A percentile compares a stretch with the other conserved stretches of the same genome.
Evolutionary conservation across 1,140 invertebrate species (phyloP).

Genomic region (Hypothenemus hampei): DNA sequence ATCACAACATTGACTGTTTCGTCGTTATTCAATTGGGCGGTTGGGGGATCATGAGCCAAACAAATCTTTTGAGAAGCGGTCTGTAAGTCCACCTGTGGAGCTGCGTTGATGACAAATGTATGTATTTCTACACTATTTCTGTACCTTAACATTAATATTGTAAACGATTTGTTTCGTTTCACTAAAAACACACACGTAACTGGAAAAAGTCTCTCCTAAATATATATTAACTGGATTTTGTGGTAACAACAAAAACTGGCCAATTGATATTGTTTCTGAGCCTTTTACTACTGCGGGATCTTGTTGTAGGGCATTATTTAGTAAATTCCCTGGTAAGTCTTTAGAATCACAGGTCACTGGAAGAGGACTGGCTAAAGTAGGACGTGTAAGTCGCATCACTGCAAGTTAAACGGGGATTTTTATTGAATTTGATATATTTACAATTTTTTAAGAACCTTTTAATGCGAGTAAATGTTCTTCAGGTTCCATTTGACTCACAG

Average conservation of each 20-base stretch:
- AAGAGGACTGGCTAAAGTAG: conserved; percentile 72
- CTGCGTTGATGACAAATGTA: conserved; percentile 18
- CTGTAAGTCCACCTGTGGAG: conserved; percentile 78
- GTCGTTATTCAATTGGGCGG: conserved; percentile 68
- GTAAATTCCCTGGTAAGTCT: conserved; percentile 75
- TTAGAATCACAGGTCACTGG: conserved; percentile 76
- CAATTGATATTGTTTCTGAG: conserved; percentile 76
- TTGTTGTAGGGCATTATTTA: conserved; percentile 69
- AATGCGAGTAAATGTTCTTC: conserved; percentile 42
- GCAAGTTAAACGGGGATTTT: conserved; percentile 19
- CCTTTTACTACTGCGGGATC: conserved; percentile 73
- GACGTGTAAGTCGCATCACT: conserved; percentile 93
- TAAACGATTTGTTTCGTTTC: conserved; percentile 78
- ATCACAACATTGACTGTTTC: conserved; percentile 91
- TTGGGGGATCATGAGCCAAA: conserved; percentile 60
- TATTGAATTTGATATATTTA: conserved; percentile 11
- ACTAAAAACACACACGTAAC: conserved; percentile 96
- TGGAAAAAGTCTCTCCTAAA: conserved; percentile 93
- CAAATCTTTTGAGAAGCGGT: conserved; percentile 82
- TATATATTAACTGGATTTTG: conserved; percentile 89
- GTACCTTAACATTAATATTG: conserved; percentile 77
- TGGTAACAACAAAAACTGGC: conserved; percentile 85
- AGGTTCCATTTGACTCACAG: conserved; percentile 36
- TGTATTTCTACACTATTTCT: conserved; percentile 63
- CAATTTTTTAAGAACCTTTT: conserved; percentile 34